Evolutionary conservation across 2,113 vertebrate species (phyloP).

Genomic region (Xenopus laevis): DNA sequence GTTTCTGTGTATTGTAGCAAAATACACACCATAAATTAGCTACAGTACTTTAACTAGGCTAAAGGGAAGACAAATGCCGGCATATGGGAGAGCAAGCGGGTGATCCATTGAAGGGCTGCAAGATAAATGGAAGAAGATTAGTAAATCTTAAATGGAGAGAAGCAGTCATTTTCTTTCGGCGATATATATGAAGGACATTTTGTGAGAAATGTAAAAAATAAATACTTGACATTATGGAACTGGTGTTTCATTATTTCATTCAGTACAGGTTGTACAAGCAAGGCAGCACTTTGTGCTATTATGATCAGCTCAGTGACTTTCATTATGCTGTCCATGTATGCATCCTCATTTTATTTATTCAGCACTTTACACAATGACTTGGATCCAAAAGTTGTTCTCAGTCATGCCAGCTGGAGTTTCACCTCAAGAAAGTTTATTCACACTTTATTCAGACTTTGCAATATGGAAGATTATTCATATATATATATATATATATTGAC

Average conservation of each 20-base stretch:
- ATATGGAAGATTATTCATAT: too few relatives aligned
- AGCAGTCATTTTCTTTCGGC: not conserved
- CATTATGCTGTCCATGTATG: slow-evolving; percentile 3
- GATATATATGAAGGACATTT: not conserved
- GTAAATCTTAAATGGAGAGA: slow-evolving; percentile 12
- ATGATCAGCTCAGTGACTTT: slow-evolving; percentile 1
- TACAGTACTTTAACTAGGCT: slow-evolving; percentile 27
- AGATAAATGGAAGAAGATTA: slow-evolving; percentile 16
- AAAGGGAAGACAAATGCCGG: slow-evolving; percentile 8
- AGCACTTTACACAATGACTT: too few relatives aligned
- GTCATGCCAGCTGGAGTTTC: too few relatives aligned
- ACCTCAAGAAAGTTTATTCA: too few relatives aligned
- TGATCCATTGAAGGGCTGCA: slow-evolving; percentile 16
- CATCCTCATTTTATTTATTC: not conserved
- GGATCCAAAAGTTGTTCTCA: too few relatives aligned
- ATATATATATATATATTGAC: too few relatives aligned
- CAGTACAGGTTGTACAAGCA: not conserved
- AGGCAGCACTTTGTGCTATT: not conserved
- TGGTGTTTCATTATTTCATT: slow-evolving; percentile 15
- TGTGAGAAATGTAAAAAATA: slow-evolving; percentile 3
- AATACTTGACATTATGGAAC: slow-evolving; percentile 12
- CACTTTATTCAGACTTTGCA: too few relatives aligned
- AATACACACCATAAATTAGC: slow-evolving; percentile 41
- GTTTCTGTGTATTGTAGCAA: slow-evolving; percentile 41
- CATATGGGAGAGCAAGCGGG: slow-evolving; percentile 3